Evolutionary conservation across 35 echinoderm and acorn worm genomes (phyloP), one percentile per base, ranked within the genome.

Genomic region (Patiria miniata): DNA sequence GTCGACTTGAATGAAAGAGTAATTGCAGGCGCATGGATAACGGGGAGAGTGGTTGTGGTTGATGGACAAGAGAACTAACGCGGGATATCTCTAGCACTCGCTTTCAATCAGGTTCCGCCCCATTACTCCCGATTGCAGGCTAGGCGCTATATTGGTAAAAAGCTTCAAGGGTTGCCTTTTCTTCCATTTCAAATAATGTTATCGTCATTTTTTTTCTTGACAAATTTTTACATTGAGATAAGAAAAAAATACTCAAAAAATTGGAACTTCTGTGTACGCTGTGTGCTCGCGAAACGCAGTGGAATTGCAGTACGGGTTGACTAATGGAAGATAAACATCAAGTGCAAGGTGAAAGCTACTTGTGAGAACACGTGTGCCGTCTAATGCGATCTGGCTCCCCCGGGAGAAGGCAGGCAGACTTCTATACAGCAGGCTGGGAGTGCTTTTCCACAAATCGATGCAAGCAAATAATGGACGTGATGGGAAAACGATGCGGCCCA

Each of bases 241-340:
- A 47, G 12, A 12, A 47, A 12, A 47, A 47, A 47, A 47, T 4
- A n/a, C n/a, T n/a, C n/a, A 47, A 23, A 73, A 73, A 73, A 73
- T 73, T 22, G 34, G 34, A 73, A 73, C 65, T 73, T 73, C 65
- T 32, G 34, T 73, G 65, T 34, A 73, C 26, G 19, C 65, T 34
- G 34, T 34, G 34, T 23, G 29, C 26, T 26, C 26, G 34, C 34
- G 26, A 73, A n/a, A 73, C 65, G 34, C 65, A 9, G 26, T 30
- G 26, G 29, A 73, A 73, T 73, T 73, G 65, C 65, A 14, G 26
- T 30, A 23, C 29, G 65, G 65, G 65, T 73, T 28, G 65, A 73
- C 65, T 73, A 73, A 73, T 73, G 65, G 65, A 73, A 73, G 65
- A 73, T 73, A 73, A 73, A 73, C 65, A 73, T 73, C 65, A 73